phyloP scores from a whole-genome alignment of 1,140 invertebrate species.

The Mactra quadrangularis region DNA sequence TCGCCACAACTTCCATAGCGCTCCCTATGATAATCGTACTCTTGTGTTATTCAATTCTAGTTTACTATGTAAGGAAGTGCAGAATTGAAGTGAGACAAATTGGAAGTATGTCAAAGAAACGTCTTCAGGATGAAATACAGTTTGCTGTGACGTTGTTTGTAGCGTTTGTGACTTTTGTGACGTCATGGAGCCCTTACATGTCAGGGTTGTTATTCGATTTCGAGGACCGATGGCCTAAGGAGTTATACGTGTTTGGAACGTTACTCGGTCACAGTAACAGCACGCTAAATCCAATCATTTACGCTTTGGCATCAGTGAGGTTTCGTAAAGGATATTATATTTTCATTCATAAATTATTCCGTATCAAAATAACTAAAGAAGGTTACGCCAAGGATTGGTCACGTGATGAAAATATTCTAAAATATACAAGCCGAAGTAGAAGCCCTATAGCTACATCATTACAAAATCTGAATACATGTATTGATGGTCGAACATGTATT shows the following conservation, averaged over 20 bases:
- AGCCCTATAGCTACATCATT: neutral
- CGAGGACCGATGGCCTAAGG: conserved; percentile 46
- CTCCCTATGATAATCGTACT: conserved; percentile 50
- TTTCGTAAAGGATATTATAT: conserved; percentile 54
- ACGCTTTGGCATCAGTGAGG: conserved; percentile 31
- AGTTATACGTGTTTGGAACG: conserved; percentile 47
- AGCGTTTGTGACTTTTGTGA: conserved; percentile 38
- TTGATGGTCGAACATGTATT: too few relatives aligned
- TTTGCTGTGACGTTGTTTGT: conserved; percentile 50
- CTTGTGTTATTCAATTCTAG: conserved; percentile 30
- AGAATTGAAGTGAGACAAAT: conserved; percentile 22
- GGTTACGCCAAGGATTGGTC: conserved; percentile 33
- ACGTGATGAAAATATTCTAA: neutral
- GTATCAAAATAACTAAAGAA: conserved; percentile 46
- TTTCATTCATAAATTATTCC: conserved; percentile 55
- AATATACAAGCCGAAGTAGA: conserved; percentile 33
- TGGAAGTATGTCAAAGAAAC: conserved; percentile 30
- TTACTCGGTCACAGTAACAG: conserved; percentile 54
- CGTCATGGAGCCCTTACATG: conserved; percentile 48
- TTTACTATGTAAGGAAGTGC: conserved; percentile 37
- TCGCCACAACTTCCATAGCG: conserved; percentile 28
- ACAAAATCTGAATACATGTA: neutral
- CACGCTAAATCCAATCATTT: conserved; percentile 47
- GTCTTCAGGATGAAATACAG: conserved; percentile 51
- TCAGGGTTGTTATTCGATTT: conserved; percentile 34